Evolutionary conservation across 1,140 invertebrate genomes (phyloP), one percentile per base, ranked within the genome.

Genomic region (Diplogasteroides magnus): DNA sequence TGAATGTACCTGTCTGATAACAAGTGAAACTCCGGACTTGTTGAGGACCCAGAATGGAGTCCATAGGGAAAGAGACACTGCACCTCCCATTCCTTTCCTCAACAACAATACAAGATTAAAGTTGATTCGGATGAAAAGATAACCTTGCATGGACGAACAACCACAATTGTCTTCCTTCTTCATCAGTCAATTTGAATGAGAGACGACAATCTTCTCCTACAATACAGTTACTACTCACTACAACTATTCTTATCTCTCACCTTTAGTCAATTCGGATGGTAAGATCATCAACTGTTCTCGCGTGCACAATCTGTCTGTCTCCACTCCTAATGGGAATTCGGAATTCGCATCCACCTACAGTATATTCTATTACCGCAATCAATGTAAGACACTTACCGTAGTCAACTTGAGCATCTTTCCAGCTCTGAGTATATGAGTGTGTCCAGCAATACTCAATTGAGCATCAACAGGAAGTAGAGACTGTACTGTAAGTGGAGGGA

Each of bases 31-130:
- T 0, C 66, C 66, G 19, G 92, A 93, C 83, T 91, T 91, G 83
- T 98, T 98, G 29, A 98, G 88, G 74, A 98, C 88, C 94, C 95
- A 98, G 85, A 91, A 96, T 0, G 90, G 90, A 26, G 91, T 90
- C 70, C 88, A 90, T 19, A 97, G 86, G 59, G 88, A 88, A 64
- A 95, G 87, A 87, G 91, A 86, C 61, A 87, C 82, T 15, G 86
- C 86, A 23, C 86, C 85, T 63, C 88, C 87, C 70, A 86, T 83
- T 72, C 83, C 78, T 19, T 80, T 74, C 25, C 72, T 79, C 31
- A 91, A 48, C 6, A 11, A 48, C 37, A 48, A 48, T 48, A 19
- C 37, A 48, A 19, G 6, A 48, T 11, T 48, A 19, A 19, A 48
- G 6, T 48, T 48, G 37, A 48, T 6, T 11, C 37, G 37, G 19